Base-by-base conservation (phyloP, 2,888 invertebrate genomes). In the Spodoptera exigua region DNA sequence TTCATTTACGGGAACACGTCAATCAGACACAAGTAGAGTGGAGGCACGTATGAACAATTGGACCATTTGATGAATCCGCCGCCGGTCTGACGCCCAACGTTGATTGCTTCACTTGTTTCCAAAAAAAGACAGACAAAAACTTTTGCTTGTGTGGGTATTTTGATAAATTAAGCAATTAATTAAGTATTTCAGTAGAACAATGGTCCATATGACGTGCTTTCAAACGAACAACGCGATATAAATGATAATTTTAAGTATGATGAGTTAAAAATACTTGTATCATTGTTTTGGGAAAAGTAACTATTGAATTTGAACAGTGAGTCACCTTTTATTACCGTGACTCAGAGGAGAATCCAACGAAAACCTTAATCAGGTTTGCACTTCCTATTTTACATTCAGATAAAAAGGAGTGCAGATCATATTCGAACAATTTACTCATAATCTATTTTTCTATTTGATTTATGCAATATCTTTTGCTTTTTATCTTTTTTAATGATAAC, bases 1-100 rank as follows among this genome's bases (percentile, higher is more conserved):
- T 73, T 76, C 76, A 76, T 82, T 82, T 82, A 9, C 61, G 70
- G 74, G 60, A 82, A 76, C 55, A 62, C 60, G 64, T 68, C 67
- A 60, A 68, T 68, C 58, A 70, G 56, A 47, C 34, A 35, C 18
- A 51, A 27, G 43, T 46, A 18, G 47, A 35, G 52, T 66, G 63
- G 59, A 46, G 45, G 51, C 49, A 46, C 32, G 52, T 53, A 51
- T 36, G 66, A 62, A 65, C 77, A 84, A 83, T 81, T 84, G 78
- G 59, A 72, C 76, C 76, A 82, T 70, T 82, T 81, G 74, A 74
- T 48, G 61, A 64, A 66, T 74, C 59, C 51, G 57, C 62, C 61
- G 58, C 55, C 70, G 54, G 54, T 67, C 58, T 39, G 65, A 67
- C 55, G 66, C 59, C 68, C 52, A 70, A 59, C n/a, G 37, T 17